Conservation (phyloP, 2,888 invertebrate species). For the Choristoneura rosaceana region DNA sequence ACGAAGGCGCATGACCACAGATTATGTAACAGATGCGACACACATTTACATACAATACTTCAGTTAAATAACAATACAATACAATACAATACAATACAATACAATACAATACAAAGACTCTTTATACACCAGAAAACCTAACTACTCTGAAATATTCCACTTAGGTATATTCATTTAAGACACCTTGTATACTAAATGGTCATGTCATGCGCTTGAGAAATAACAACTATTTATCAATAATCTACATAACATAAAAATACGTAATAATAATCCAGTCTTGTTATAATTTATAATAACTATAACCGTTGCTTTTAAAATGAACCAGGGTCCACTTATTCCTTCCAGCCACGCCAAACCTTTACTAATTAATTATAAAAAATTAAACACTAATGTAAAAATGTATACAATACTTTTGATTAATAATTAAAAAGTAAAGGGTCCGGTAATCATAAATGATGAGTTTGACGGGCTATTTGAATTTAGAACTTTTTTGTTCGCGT, state of each 20-base stretch:
- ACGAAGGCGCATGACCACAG: neutral
- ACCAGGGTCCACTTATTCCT: constrained; percentile 68
- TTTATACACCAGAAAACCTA: too few species aligned
- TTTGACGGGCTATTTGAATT: constrained; percentile 8
- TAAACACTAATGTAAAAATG: constrained; percentile 15
- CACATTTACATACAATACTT: too few species aligned
- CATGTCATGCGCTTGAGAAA: neutral
- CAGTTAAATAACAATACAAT: too few species aligned
- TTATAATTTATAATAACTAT: neutral
- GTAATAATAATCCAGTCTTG: constrained; percentile 16
- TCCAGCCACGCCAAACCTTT: constrained; percentile 53
- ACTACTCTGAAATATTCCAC: too few species aligned
- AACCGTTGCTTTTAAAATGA: constrained; percentile 35
- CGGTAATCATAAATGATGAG: neutral
- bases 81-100: too few species aligned
- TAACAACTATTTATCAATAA: neutral
- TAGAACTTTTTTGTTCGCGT: constrained; percentile 1
- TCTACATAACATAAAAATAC: constrained; percentile 7
- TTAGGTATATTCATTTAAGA: too few species aligned
- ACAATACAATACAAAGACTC: too few species aligned
- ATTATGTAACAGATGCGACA: neutral
- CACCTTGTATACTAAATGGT: neutral
- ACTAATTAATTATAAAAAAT: constrained; percentile 32
- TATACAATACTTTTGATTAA: constrained; percentile 24
- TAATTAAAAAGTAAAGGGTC: constrained; percentile 13